Evolutionary conservation across 2,888 invertebrate species (phyloP), one percentile per base, ranked within the genome.

Genomic region (Eupsilia transversa): DNA sequence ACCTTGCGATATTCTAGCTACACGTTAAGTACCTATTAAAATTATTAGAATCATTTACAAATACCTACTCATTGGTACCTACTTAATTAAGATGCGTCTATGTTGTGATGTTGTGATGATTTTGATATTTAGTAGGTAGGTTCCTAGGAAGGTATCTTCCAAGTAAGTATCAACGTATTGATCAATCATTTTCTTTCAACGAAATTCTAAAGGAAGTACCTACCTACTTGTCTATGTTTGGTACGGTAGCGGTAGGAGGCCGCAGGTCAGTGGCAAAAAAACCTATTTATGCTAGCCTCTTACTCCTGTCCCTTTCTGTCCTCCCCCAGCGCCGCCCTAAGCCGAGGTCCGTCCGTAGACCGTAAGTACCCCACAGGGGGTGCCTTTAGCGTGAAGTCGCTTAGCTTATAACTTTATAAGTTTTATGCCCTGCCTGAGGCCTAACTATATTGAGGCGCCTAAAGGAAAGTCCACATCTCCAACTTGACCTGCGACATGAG

Each of bases 1-100:
- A 46, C 46, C 56, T 77, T 67, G 46, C 33, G 33, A 67, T 66
- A 65, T 56, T 38, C 30, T n/a, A n/a, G n/a, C n/a, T 56, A 76
- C 43, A 35, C 27, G 6, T 38, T n/a, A 38, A 38, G 1, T 38
- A n/a, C n/a, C n/a, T 73, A 64, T 30, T 43, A 63, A 65, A 77
- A 38, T 38, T 46, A 77, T 33, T 27, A 54, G 35, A 54, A 76
- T 38, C 14, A 54, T 54, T 46, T 56, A 71, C 56, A 46, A 56
- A 65, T 56, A 59, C 12, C 6, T 38, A 46, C 30, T 46, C n/a
- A 74, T 46, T 77, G 38, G 17, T 46, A 56, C n/a, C 30, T 6
- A 38, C 30, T 20, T 46, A 46, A 20, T 46, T 20, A 33, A 73
- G 27, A 56, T 33, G 17, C n/a, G 27, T 38, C 23, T 46, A 49